phyloP scores from a whole-genome alignment of 2,113 vertebrate genomes.

The Eira barbara region DNA sequence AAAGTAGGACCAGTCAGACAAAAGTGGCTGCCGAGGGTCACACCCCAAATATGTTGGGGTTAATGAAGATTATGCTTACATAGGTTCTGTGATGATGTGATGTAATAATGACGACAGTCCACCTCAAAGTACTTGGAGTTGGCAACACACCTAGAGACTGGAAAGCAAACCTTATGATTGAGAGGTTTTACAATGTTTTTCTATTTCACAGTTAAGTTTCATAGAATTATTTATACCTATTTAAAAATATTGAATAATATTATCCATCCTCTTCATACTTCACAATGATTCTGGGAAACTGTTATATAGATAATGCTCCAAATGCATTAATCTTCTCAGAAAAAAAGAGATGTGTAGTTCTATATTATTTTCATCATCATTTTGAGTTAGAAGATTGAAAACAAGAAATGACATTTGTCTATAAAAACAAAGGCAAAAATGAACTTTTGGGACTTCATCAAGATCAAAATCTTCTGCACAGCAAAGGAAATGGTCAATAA shows the following conservation, averaged over 20 bases:
- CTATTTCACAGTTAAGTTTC: neutral
- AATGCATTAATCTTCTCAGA: neutral
- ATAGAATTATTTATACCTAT: neutral
- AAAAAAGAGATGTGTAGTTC: neutral
- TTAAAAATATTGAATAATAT: neutral
- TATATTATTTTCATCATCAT: neutral
- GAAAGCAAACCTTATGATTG: neutral
- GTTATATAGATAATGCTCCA: neutral
- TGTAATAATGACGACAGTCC: too few relatives aligned
- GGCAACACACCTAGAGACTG: neutral
- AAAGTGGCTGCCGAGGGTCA: neutral
- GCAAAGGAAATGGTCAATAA: too few relatives aligned
- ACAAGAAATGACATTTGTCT: neutral
- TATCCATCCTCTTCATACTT: neutral
- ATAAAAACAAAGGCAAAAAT: neutral
- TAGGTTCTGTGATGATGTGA: neutral
- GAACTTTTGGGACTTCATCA: too few relatives aligned
- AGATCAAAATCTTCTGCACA: too few relatives aligned
- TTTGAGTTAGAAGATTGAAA: conserved; percentile 24
- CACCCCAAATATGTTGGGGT: neutral
- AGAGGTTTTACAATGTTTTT: neutral
- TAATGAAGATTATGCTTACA: neutral
- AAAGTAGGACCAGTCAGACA: neutral
- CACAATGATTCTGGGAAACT: neutral
- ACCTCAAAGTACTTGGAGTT: neutral